Base-by-base conservation (phyloP, 2,113 vertebrate genomes). In the Mesitornis unicolor region DNA sequence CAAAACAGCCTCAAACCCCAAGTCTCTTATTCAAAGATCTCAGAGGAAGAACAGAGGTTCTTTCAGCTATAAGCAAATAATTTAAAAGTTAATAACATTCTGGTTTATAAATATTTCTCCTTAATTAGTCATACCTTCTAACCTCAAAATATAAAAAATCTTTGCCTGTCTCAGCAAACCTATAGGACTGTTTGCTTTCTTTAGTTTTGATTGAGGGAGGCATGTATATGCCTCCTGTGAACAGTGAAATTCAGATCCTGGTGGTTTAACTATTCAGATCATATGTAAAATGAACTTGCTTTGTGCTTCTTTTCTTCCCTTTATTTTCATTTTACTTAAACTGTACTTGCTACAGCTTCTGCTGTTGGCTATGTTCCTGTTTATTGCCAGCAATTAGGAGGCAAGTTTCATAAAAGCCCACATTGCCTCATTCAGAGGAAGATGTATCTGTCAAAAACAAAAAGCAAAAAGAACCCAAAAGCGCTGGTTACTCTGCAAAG, bases 311-410 rank as follows among this genome's bases (percentile, higher is more conserved):
- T 86, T 84, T 89, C 75, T 75, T 86, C 89, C 76, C 73, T 95
- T 93, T 90, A 71, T 96, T 92, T 94, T 94, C 47, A 16, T 93
- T 94, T 90, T 81, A 43, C 64, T 92, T 92, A 59, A 75, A 29
- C 47, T 78, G 28, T 81, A 33, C 28, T 90, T 88, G 50, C 59
- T 82, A 38, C 70, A 85, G 63, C 60, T 63, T 61, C 74, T 87
- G 70, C 71, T 95, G 65, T 87, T 93, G 74, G 56, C 89, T 87
- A 79, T 38, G 76, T 85, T 95, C 75, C 48, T 78, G 93, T 88
- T 96, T 96, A 95, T 95, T 95, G 80, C 76, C 83, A 93, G 75
- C 90, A 94, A 90, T 96, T 93, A 97, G 83, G 76, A 94, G 40
- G 25, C 51, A 64, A 53, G 85, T 87, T 96, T 95, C 79, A 88